Evolutionary conservation across 2,797 vertebrate genomes (phyloP).

Genomic region (Sylvilagus floridanus): DNA sequence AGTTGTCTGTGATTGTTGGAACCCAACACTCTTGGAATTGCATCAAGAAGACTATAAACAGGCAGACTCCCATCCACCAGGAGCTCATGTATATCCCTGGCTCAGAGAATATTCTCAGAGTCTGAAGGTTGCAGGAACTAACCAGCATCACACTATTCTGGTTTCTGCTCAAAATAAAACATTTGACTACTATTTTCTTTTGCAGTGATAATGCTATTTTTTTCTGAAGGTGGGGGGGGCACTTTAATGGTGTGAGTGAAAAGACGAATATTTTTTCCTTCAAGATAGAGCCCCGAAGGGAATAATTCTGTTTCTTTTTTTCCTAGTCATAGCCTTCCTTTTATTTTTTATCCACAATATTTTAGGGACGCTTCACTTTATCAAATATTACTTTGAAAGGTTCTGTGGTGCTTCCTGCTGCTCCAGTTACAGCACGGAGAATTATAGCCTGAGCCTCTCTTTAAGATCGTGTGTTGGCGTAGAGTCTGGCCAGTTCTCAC

Average conservation of each 20-base stretch:
- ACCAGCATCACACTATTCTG: constrained; percentile 43
- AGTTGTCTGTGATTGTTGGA: constrained; percentile 12
- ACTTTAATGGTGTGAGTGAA: constrained; percentile 32
- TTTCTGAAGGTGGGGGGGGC: not conserved
- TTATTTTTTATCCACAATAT: constrained; percentile 54
- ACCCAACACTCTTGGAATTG: constrained; percentile 2
- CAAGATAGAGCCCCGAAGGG: constrained; percentile 37
- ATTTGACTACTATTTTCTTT: constrained; percentile 7
- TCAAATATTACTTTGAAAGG: constrained; percentile 81
- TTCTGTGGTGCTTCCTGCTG: constrained; percentile 54
- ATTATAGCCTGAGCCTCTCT: constrained; percentile 73
- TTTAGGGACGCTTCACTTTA: constrained; percentile 74
- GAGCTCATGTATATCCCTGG: not conserved
- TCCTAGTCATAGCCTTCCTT: not conserved
- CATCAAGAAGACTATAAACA: constrained; percentile 62
- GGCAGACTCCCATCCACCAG: constrained; percentile 4
- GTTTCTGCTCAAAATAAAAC: constrained; percentile 44
- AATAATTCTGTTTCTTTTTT: not conserved
- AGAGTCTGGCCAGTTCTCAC: constrained; percentile 64
- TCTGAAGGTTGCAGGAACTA: constrained; percentile 50
- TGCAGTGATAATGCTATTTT: not conserved
- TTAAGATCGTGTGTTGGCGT: constrained; percentile 82
- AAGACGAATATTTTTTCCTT: constrained; percentile 29
- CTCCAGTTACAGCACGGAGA: constrained; percentile 74
- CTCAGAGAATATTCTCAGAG: not conserved